Evolutionary conservation across 2,797 vertebrate genomes (phyloP).

Genomic region (Microctenopoma lineatum): DNA sequence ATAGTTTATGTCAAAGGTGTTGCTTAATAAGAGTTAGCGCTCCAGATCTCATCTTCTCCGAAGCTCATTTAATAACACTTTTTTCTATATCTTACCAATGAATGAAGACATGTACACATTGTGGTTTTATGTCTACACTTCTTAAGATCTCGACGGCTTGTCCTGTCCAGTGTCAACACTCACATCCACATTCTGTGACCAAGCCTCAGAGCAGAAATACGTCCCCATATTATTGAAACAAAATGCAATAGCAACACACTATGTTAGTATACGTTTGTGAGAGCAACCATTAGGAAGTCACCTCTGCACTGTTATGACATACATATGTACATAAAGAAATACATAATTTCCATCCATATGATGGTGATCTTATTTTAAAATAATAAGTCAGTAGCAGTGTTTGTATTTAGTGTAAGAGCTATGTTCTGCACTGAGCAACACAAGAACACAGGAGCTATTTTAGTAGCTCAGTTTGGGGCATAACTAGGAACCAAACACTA

Average conservation of each 20-base stretch:
- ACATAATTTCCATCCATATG: background rate
- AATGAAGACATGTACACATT: no score
- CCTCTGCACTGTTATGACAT: background rate
- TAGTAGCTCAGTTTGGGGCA: background rate
- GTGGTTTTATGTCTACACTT: no score
- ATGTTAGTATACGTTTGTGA: background rate
- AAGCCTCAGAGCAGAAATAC: no score
- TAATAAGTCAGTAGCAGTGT: background rate
- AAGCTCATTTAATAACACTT: background rate
- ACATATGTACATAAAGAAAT: background rate
- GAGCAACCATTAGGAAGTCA: background rate
- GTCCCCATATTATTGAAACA: background rate
- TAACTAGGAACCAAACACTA: constrained; percentile 2
- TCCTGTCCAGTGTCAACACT: no score
- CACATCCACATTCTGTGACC: no score
- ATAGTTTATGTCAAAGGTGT: background rate
- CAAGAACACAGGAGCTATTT: constrained; percentile 5
- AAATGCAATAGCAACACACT: background rate
- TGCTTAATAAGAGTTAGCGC: background rate
- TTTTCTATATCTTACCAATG: no score
- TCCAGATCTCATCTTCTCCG: no score
- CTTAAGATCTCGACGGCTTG: no score
- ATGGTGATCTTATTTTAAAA: background rate
- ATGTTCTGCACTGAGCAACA: background rate
- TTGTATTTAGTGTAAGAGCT: background rate